Evolutionary conservation across 2,888 invertebrate genomes (phyloP).

Genomic region (Tridacna crocea): DNA sequence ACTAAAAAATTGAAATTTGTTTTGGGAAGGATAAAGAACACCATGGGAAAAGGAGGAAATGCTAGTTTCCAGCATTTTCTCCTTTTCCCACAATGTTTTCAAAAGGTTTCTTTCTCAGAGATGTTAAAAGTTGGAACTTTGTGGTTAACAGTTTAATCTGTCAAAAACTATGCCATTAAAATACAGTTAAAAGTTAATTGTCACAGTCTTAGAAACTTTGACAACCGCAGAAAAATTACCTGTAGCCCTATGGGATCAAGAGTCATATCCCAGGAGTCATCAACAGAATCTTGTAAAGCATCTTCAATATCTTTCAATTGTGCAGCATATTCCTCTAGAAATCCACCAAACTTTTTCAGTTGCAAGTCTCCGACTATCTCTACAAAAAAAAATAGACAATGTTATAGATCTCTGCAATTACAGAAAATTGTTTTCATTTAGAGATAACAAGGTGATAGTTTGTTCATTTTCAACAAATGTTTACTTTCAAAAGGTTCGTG

Average conservation of each 20-base stretch:
- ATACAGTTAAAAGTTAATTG: not conserved
- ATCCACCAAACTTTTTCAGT: constrained; percentile 83
- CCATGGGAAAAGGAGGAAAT: too few relatives aligned
- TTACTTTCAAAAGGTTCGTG: too few relatives aligned
- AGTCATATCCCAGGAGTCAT: constrained; percentile 84
- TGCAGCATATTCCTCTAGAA: constrained; percentile 83
- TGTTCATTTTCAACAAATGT: too few relatives aligned
- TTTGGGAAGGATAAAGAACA: too few relatives aligned
- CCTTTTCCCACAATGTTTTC: too few relatives aligned
- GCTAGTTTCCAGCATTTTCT: too few relatives aligned
- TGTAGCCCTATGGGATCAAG: constrained; percentile 84
- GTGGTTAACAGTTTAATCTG: not conserved
- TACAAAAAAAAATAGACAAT: constrained; percentile 49
- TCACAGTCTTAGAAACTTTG: not conserved
- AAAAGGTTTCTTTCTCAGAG: too few relatives aligned
- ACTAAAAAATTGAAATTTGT: too few relatives aligned
- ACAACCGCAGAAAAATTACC: constrained; percentile 68
- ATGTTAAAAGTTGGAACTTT: too few relatives aligned
- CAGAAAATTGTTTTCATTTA: too few relatives aligned
- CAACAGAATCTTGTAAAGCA: constrained; percentile 84
- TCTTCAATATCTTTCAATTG: constrained; percentile 84
- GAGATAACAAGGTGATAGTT: too few relatives aligned
- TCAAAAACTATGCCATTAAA: not conserved
- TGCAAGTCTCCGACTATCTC: constrained; percentile 85
- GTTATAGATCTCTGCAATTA: not conserved